phyloP scores from a whole-genome alignment of 2,113 vertebrate genomes.

The Oenanthe melanoleuca region DNA sequence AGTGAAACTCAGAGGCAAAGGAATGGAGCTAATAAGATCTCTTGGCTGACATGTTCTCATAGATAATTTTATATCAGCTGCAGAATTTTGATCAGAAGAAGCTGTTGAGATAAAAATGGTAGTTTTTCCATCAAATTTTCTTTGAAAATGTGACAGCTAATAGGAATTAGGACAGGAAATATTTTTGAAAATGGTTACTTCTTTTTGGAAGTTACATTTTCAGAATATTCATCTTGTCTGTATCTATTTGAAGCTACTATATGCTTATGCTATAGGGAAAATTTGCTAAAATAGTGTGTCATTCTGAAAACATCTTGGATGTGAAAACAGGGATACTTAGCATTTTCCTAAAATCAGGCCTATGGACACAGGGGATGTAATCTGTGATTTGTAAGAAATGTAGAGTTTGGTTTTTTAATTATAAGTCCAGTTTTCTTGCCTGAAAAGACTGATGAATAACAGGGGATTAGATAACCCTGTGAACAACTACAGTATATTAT shows the following conservation, averaged over 20 bases:
- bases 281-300: background rate
- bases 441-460: background rate
- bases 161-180: background rate
- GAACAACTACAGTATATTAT: background rate
- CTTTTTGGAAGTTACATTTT: background rate
- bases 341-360: background rate
- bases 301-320: background rate
- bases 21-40: background rate
- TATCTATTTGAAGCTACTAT: background rate
- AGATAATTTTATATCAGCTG: background rate
- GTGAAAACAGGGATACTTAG: background rate
- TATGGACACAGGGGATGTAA: background rate
- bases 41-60: background rate
- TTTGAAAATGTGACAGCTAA: background rate
- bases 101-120: background rate
- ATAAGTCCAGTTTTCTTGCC: background rate
- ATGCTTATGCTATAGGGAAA: background rate
- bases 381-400: background rate
- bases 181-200: background rate
- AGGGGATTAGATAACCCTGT: background rate
- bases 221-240: background rate
- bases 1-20: background rate
- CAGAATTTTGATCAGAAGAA: background rate
- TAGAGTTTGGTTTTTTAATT: background rate
- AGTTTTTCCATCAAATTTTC: background rate